These are phyloP conservation scores for Chrysolina americana DNA, from an alignment of 2,888 invertebrate genomes.

Conservation along the genomic window DNA sequence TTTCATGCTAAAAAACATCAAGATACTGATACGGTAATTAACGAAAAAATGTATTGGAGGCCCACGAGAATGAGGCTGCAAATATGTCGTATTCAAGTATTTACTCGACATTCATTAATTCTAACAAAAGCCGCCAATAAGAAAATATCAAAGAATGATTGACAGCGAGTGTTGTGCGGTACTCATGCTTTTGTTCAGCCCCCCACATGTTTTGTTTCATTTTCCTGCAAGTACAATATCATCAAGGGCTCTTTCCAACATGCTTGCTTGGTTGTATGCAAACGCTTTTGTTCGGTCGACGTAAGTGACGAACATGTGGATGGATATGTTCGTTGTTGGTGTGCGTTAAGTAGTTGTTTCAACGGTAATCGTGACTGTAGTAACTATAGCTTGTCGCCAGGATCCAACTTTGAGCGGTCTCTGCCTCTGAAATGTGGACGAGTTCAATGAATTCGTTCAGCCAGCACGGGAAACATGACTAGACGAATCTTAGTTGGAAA, in stretches of 20 bases:
- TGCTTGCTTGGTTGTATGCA: constrained; percentile 16
- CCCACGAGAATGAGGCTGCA: constrained; percentile 21
- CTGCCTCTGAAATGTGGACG: background rate
- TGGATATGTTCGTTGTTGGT: background rate
- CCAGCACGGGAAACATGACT: too few relatives aligned
- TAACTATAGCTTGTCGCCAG: background rate
- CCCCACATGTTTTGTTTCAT: constrained; percentile 40
- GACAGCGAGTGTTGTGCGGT: constrained; percentile 40
- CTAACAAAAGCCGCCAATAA: constrained; percentile 41
- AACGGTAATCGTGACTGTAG: background rate
- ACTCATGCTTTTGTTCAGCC: constrained; percentile 40
- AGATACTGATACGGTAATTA: background rate
- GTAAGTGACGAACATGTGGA: constrained; percentile 28
- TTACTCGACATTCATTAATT: constrained; percentile 41
- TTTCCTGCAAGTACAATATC: constrained; percentile 33
- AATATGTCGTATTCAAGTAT: constrained; percentile 36
- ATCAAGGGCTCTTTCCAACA: constrained; percentile 30
- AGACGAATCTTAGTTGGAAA: too few relatives aligned
- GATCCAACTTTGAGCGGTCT: background rate
- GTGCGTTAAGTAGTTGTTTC: constrained; percentile 4
- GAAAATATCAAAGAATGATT: constrained; percentile 45
- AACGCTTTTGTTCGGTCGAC: constrained; percentile 2
- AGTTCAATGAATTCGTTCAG: too few relatives aligned
- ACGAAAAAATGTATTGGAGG: background rate
- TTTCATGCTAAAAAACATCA: background rate